phyloP scores from a whole-genome alignment of 2,113 vertebrate genomes.

The Paramormyrops kingsleyae region DNA sequence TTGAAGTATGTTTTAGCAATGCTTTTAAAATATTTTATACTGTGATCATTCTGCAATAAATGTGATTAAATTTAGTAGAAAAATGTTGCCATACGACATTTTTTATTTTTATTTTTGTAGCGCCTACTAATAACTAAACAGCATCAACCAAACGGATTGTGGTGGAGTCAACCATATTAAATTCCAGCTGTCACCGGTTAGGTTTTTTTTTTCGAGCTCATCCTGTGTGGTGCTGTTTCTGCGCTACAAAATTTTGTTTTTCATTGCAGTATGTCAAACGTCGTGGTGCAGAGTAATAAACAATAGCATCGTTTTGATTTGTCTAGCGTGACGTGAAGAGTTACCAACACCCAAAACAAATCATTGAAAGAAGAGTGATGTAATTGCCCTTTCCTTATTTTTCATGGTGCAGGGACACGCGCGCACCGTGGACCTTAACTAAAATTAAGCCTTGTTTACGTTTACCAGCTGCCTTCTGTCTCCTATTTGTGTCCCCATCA shows the following conservation, averaged over 20 bases:
- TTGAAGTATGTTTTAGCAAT: background rate
- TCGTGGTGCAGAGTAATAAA: background rate
- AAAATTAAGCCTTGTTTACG: constrained; percentile 41
- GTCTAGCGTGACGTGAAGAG: background rate
- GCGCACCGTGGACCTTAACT: background rate
- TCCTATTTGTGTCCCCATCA: constrained; percentile 9
- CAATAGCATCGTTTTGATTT: background rate
- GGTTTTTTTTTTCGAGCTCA: background rate
- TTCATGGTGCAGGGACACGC: background rate
- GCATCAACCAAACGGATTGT: background rate
- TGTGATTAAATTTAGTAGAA: background rate
- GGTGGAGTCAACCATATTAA: background rate
- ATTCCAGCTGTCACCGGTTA: background rate
- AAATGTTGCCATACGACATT: background rate
- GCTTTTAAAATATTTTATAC: background rate
- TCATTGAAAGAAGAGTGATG: background rate
- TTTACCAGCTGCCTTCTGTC: constrained; percentile 34
- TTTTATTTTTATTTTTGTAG: background rate
- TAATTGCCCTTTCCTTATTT: background rate
- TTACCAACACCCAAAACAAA: background rate
- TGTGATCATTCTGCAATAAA: background rate
- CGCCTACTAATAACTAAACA: background rate
- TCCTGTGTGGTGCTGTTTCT: background rate
- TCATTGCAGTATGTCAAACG: background rate
- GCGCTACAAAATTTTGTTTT: background rate